A percentile compares a stretch with the other conserved stretches of the same genome.
phyloP scores from a whole-genome alignment of 2,113 vertebrate genomes.

The Otocyon megalotis region DNA sequence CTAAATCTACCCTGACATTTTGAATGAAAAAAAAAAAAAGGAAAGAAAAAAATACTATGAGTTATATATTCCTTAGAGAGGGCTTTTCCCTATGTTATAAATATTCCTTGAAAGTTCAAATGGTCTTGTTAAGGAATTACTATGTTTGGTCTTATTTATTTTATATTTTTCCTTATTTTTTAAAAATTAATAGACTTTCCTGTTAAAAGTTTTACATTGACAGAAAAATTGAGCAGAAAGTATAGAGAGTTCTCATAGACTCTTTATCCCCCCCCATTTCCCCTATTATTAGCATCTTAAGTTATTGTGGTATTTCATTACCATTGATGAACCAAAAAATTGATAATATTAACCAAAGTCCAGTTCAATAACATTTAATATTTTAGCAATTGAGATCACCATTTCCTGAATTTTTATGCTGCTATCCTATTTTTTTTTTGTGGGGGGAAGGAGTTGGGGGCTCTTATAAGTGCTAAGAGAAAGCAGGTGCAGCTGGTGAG shows the following conservation, averaged over 20 bases:
- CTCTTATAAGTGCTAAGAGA: background rate
- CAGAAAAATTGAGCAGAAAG: background rate
- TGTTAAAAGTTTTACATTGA: background rate
- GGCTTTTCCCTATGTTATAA: background rate
- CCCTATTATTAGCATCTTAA: background rate
- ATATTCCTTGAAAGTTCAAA: background rate
- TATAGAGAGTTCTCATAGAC: background rate
- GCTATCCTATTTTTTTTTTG: background rate
- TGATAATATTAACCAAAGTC: background rate
- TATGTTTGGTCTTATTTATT: background rate
- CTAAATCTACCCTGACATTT: conserved; percentile 25
- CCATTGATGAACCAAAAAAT: background rate
- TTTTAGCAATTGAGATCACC: background rate
- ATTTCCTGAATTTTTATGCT: background rate
- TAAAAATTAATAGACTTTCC: background rate
- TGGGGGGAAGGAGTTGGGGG: background rate
- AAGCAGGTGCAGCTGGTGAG: background rate
- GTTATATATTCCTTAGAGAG: background rate
- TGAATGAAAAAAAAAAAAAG: background rate
- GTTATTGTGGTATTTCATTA: background rate
- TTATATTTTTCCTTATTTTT: background rate
- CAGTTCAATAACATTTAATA: background rate
- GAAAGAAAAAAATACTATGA: conserved; percentile 15
- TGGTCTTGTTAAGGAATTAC: background rate
- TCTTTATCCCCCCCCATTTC: background rate